Percentiles rank a stretch among this genome's conserved stretches.
These are phyloP conservation scores for Xenopus petersii DNA, from an alignment of 2,797 vertebrate species.

Conservation along the genomic window DNA sequence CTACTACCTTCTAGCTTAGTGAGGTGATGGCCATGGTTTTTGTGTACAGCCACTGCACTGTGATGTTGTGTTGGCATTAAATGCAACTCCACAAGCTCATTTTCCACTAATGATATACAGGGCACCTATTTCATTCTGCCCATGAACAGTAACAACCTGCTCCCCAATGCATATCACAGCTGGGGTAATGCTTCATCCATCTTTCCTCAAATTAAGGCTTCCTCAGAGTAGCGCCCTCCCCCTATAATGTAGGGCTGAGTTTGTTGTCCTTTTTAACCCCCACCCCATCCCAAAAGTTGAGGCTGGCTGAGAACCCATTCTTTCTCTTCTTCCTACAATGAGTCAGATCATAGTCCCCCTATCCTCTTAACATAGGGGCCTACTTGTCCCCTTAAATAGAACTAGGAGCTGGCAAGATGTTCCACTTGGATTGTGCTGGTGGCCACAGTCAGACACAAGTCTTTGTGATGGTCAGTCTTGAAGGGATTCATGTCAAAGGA, in stretches of 20 bases:
- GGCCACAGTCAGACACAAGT: slow-evolving; percentile 96
- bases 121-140: neutral
- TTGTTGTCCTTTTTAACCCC: slow-evolving; percentile 32
- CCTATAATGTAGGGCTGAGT: neutral
- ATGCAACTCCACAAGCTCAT: neutral
- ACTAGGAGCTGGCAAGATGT: slow-evolving; percentile 93
- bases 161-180: neutral
- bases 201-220: neutral
- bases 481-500: slow-evolving; percentile 95
- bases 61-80: neutral
- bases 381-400: slow-evolving; percentile 53
- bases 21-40: neutral
- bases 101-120: neutral
- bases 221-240: neutral
- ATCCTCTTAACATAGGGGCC: slow-evolving; percentile 49
- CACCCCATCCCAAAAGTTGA: slow-evolving; percentile 44
- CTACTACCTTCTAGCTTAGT: neutral
- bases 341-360: slow-evolving; percentile 31
- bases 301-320: slow-evolving; percentile 50
- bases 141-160: neutral
- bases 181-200: neutral
- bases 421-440: slow-evolving; percentile 94
- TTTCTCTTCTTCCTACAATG: slow-evolving; percentile 12
- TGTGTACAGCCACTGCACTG: neutral
- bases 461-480: slow-evolving; percentile 92